These are phyloP conservation scores for Caenorhabditis tropicalis DNA, from an alignment of 1,140 invertebrate species.

Conservation along the genomic window DNA sequence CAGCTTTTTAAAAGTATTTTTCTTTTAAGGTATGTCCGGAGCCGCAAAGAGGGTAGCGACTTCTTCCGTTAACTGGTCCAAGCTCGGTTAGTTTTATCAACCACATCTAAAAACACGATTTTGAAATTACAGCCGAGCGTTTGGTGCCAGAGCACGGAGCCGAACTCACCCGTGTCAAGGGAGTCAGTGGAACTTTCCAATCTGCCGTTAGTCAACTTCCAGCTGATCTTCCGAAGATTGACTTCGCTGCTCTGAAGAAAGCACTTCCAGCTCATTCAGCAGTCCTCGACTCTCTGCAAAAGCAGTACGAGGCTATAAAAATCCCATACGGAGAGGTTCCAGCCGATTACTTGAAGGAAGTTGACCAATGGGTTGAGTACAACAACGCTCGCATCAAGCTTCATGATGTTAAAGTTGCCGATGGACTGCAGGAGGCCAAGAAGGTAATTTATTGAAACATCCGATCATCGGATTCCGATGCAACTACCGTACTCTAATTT, in stretches of 20 bases:
- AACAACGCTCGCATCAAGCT: slow-evolving; percentile 68
- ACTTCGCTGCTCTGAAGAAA: slow-evolving; percentile 71
- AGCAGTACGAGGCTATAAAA: slow-evolving; percentile 70
- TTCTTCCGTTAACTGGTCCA: slow-evolving; percentile 70
- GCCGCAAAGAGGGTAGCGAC: slow-evolving; percentile 69
- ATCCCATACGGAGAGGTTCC: slow-evolving; percentile 68
- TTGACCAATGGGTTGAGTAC: slow-evolving; percentile 67
- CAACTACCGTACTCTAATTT: neutral
- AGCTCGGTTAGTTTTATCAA: slow-evolving; percentile 59
- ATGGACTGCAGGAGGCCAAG: slow-evolving; percentile 69
- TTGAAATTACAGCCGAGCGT: slow-evolving; percentile 21
- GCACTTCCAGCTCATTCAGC: slow-evolving; percentile 66
- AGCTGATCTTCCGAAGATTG: slow-evolving; percentile 69
- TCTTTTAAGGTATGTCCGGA: slow-evolving; percentile 48
- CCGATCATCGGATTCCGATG: too few species aligned
- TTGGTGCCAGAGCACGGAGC: slow-evolving; percentile 63
- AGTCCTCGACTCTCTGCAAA: slow-evolving; percentile 68
- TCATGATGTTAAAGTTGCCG: slow-evolving; percentile 65
- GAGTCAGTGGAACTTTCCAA: slow-evolving; percentile 64
- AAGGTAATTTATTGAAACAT: slow-evolving; percentile 61
- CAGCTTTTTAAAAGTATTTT: too few species aligned
- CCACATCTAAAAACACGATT: neutral
- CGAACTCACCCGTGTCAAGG: slow-evolving; percentile 66
- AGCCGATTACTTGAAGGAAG: slow-evolving; percentile 62
- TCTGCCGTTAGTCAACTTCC: slow-evolving; percentile 64